These are phyloP conservation scores for Periplaneta americana DNA, from an alignment of 1,140 invertebrate genomes.

Conservation along the genomic window DNA sequence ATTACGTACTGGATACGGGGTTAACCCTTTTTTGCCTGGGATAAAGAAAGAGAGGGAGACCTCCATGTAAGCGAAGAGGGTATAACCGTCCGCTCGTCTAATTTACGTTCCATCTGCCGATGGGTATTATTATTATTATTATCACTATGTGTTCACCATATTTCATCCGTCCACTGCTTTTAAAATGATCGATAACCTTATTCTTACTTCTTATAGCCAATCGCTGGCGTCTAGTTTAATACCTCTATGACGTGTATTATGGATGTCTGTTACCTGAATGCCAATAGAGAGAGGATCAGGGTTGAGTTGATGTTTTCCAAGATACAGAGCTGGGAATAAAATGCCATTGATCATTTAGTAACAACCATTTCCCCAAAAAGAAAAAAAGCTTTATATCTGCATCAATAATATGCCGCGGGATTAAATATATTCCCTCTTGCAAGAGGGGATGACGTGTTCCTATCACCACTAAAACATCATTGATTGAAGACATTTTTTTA, in stretches of 20 bases:
- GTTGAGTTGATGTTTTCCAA: background rate
- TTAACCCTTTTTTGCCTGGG: background rate
- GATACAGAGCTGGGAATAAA: background rate
- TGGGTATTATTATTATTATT: background rate
- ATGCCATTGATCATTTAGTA: background rate
- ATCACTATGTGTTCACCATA: background rate
- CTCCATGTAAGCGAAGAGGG: background rate
- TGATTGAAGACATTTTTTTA: background rate
- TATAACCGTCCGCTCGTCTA: background rate
- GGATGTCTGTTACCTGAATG: background rate
- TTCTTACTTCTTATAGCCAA: background rate
- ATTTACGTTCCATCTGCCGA: background rate
- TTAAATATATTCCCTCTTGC: too few relatives aligned
- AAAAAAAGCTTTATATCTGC: background rate
- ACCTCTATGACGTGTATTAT: background rate
- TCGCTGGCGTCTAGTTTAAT: background rate
- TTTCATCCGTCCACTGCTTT: background rate
- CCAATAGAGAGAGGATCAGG: background rate
- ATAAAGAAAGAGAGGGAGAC: background rate
- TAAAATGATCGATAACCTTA: background rate
- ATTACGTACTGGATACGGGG: background rate
- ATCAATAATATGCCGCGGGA: background rate
- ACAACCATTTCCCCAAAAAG: background rate
- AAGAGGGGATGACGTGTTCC: background rate
- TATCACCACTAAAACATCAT: background rate